Percentiles rank a stretch among this genome's conserved stretches.
phyloP scores from a whole-genome alignment of 2,797 vertebrate species.

The Simalia tracyae region DNA sequence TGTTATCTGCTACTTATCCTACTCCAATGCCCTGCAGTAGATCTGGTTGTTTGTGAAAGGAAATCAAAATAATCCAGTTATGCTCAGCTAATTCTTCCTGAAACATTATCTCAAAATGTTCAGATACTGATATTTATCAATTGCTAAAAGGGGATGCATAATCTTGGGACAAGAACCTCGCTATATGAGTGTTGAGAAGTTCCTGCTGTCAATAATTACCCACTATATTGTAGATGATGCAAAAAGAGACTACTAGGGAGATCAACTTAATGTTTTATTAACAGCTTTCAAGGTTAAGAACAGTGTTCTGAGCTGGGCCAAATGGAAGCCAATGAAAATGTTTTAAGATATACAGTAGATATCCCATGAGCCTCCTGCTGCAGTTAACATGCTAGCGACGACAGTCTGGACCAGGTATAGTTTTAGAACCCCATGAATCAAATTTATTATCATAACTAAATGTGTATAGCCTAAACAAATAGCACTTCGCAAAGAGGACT shows the following conservation, averaged over 20 bases:
- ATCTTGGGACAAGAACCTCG: not conserved
- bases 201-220: not conserved
- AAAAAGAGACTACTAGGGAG: not conserved
- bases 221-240: not conserved
- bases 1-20: slow-evolving; percentile 36
- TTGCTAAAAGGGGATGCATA: slow-evolving; percentile 14
- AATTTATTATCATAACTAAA: not conserved
- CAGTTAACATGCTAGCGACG: not conserved
- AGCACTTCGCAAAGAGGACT: not conserved
- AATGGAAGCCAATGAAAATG: not conserved
- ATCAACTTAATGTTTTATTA: not conserved
- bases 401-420: not conserved
- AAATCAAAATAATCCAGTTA: slow-evolving; percentile 58
- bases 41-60: slow-evolving; percentile 47
- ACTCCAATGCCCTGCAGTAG: slow-evolving; percentile 26
- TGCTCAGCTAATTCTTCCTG: slow-evolving; percentile 42
- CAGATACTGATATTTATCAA: slow-evolving; percentile 46
- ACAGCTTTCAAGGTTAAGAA: not conserved
- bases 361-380: not conserved
- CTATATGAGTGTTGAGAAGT: not conserved
- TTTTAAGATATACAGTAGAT: not conserved
- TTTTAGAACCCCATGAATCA: not conserved
- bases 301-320: not conserved
- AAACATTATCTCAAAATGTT: slow-evolving; percentile 50
- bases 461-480: not conserved